phyloP scores from a whole-genome alignment of 2,888 invertebrate species.

The Taenaris catops region DNA sequence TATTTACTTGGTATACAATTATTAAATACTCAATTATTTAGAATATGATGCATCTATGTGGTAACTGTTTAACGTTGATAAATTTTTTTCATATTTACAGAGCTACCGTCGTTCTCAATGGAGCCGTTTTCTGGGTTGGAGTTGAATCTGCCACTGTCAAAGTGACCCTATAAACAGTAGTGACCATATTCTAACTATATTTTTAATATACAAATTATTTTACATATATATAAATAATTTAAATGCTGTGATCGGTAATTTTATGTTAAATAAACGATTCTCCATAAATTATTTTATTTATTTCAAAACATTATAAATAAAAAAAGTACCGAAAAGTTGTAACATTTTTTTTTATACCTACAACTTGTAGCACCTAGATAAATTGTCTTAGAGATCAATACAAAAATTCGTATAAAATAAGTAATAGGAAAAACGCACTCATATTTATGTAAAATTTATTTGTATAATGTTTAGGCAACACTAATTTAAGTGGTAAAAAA shows the following conservation, averaged over 20 bases:
- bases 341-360: conserved; percentile 47
- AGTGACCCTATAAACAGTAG: conserved; percentile 49
- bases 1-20: too few relatives aligned
- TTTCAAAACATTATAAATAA: conserved; percentile 19
- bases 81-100: too few relatives aligned
- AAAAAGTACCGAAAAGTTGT: conserved; percentile 28
- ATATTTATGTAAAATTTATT: conserved; percentile 19
- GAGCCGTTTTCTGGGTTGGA: conserved; percentile 86
- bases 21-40: too few relatives aligned
- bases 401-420: conserved; percentile 25
- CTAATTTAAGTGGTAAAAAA: conserved; percentile 1
- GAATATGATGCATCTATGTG: too few relatives aligned
- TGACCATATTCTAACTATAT: conserved; percentile 1
- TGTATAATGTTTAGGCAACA: conserved; percentile 12
- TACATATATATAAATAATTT: too few relatives aligned
- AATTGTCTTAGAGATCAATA: conserved; percentile 55
- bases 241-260: conserved; percentile 15
- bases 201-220: too few relatives aligned
- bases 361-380: conserved; percentile 68
- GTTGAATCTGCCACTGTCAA: conserved; percentile 81
- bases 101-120: conserved; percentile 84
- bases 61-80: too few relatives aligned
- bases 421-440: conserved; percentile 34
- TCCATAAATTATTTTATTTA: conserved; percentile 19
- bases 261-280: conserved; percentile 18